Base-by-base conservation (phyloP, 2,113 vertebrate species). In the Orthochromis indermauri region DNA sequence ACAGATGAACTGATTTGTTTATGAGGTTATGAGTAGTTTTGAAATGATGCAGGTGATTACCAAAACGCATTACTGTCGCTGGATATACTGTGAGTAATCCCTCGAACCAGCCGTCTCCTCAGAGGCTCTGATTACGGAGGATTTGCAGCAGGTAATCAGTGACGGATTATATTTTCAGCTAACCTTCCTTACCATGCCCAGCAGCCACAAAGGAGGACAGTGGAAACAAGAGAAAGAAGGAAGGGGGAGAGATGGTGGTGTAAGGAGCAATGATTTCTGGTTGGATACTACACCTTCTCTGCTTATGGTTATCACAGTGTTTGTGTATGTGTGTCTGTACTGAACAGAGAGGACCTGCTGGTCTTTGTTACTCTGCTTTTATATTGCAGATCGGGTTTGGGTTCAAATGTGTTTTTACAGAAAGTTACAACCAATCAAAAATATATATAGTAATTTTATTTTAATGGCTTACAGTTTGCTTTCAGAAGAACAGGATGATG, bases 121-220 rank as follows among this genome's bases (percentile, higher is more conserved):
- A 3, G 49, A 80, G n/a, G 19, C n/a, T 47, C 45, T 79, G 87
- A 88, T 92, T 88, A 85, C 49, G 47, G 84, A 31, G 90, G 88
- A 92, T 92, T 92, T 92, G 59, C 54, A 54, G 82, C 87, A 89
- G 89, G 90, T 89, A 91, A 84, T 93, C 84, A 93, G 55, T 11
- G 33, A 80, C 24, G 83, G 90, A 93, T 92, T 93, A 89, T 85
- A 85, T 57, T 88, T 82, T 85, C 59, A 85, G 63, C 35, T 49
- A 80, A 83, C 83, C 87, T 83, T 26, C 45, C 14, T 2, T 11
- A 66, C 80, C 17, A 17, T 7, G 45, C 26, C 16, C 16, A 76
- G 55, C 31, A 66, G 33, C 12, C 26, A 42, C 63, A 37, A 45
- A 53, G 51, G 78, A 85, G 24, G 68, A 78, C 7, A 12, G 35